These are phyloP conservation scores for Wiebesia pumilae DNA, from an alignment of 1,140 invertebrate genomes.

Conservation along the genomic window DNA sequence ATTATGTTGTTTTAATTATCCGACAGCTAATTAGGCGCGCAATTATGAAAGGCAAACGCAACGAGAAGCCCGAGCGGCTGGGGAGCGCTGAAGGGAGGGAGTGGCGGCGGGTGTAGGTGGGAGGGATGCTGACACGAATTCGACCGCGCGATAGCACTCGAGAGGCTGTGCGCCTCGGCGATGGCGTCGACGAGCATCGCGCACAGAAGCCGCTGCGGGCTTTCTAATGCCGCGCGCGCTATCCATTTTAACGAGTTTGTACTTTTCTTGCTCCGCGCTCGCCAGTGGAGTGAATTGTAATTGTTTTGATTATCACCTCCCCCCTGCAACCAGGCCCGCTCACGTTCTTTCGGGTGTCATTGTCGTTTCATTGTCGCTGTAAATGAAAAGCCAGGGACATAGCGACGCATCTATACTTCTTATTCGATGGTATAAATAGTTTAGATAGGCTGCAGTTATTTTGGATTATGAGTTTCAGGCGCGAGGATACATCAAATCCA, in stretches of 20 bases:
- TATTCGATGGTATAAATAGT: constrained; percentile 2
- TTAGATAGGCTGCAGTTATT: not conserved
- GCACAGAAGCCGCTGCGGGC: not conserved
- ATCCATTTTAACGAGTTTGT: constrained; percentile 7
- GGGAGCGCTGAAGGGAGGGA: not conserved
- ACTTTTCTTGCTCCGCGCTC: not conserved
- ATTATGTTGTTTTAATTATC: constrained; percentile 67
- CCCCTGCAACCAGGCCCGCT: no score
- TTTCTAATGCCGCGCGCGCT: not conserved
- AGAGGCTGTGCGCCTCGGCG: constrained; percentile 2
- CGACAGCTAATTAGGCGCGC: constrained; percentile 64
- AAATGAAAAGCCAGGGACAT: not conserved
- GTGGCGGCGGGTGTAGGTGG: not conserved
- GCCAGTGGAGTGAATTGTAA: not conserved
- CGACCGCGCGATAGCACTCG: not conserved
- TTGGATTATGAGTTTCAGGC: constrained; percentile 3
- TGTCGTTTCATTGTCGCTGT: not conserved
- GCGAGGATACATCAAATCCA: constrained; percentile 23
- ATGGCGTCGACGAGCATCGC: constrained; percentile 4
- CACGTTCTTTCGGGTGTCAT: not conserved
- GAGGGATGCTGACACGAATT: constrained; percentile 29
- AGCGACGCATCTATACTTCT: not conserved
- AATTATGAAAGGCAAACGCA: constrained; percentile 64
- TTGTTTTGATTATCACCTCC: not conserved
- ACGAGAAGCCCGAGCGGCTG: constrained; percentile 49